phyloP scores from a whole-genome alignment of 2,797 vertebrate genomes.

The Spheniscus humboldti region DNA sequence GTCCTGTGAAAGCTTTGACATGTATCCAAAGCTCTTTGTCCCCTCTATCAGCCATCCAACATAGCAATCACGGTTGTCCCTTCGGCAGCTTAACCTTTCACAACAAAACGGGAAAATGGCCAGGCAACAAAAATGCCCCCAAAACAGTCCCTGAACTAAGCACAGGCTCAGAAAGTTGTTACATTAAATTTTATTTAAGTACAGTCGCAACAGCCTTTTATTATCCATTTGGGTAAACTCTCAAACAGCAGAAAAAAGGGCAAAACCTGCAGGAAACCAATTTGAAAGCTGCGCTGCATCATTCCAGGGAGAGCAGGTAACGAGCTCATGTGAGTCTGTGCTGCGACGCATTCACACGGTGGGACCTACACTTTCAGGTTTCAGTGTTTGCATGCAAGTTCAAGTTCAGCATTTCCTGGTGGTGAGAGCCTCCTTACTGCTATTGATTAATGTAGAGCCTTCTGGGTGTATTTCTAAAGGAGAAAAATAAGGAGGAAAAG shows the following conservation, averaged over 20 bases:
- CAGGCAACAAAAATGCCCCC: neutral
- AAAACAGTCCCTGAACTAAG: neutral
- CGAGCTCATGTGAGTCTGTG: neutral
- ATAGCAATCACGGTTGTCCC: neutral
- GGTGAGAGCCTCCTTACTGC: neutral
- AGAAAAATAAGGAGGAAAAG: neutral
- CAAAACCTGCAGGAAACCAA: neutral
- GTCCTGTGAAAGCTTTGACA: neutral
- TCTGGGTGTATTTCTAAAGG: neutral
- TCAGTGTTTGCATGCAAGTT: neutral
- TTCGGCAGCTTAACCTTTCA: neutral
- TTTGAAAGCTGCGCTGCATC: neutral
- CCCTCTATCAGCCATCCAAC: neutral
- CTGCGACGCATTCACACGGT: accelerated
- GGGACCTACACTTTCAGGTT: neutral
- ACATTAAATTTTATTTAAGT: neutral
- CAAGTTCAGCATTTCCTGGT: neutral
- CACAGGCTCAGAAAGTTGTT: neutral
- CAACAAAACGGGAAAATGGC: neutral
- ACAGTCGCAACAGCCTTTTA: neutral
- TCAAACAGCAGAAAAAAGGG: neutral
- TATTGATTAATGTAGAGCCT: neutral
- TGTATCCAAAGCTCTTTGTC: neutral
- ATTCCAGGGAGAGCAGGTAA: neutral
- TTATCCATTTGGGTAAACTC: neutral